Conservation (phyloP, 2,113 vertebrate genomes). For the human region GRCh38 chr13:108709501-108710000, state of each 20-base stretch:
- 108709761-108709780: not conserved
- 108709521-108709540: not conserved
- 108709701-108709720: not conserved
- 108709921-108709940: not conserved
- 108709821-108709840: not conserved
- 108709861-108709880: not conserved
- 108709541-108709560: not conserved
- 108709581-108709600: not conserved
- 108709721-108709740: not conserved
- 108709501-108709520: not conserved
- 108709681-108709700: not conserved
- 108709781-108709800: not conserved
- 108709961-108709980: not conserved
- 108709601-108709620: not conserved
- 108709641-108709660: not conserved
- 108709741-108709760: not conserved
- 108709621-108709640: not conserved
- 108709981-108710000: not conserved
- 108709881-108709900: too few species aligned
- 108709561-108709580: not conserved
- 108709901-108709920: not conserved
- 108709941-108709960: not conserved
- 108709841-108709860: not conserved
- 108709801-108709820: not conserved
- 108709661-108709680: not conserved